Conservation (phyloP, 1,140 invertebrate species). For the Drusus annulatus region DNA sequence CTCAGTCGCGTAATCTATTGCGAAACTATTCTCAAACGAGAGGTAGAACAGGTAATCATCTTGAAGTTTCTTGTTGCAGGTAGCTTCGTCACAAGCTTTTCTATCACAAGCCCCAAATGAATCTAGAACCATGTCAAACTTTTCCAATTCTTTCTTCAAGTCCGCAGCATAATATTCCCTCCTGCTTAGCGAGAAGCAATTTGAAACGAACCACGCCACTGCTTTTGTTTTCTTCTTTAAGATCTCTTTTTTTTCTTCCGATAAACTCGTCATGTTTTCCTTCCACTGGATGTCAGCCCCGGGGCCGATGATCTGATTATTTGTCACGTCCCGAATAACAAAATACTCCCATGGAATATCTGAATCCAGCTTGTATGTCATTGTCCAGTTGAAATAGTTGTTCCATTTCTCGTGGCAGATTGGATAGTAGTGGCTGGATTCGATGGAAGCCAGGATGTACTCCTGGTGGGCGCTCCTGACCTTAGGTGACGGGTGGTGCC, state of each 20-base stretch:
- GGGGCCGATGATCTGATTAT: conserved; percentile 62
- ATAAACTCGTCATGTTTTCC: conserved; percentile 62
- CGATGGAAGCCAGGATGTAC: conserved; percentile 64
- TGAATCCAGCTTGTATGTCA: conserved; percentile 76
- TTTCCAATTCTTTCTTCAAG: conserved; percentile 71
- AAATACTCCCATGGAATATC: conserved; percentile 74
- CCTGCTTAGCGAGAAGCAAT: conserved; percentile 72
- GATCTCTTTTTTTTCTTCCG: conserved; percentile 59
- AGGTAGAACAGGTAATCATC: conserved; percentile 79
- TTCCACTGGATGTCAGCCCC: conserved; percentile 58
- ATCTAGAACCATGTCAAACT: conserved; percentile 70
- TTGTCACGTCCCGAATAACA: conserved; percentile 60
- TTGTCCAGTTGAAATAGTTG: conserved; percentile 76
- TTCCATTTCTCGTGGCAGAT: conserved; percentile 63
- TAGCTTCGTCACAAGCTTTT: conserved; percentile 61
- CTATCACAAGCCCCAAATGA: conserved; percentile 78
- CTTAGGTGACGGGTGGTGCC: conserved; percentile 1
- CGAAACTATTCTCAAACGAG: conserved; percentile 78
- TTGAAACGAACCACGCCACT: conserved; percentile 78
- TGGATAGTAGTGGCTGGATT: conserved; percentile 65
- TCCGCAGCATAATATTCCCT: conserved; percentile 73
- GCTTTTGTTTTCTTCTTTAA: conserved; percentile 66
- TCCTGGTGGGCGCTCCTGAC: not conserved
- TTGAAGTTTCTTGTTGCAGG: conserved; percentile 67
- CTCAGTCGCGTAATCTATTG: conserved; percentile 77